Base-by-base conservation (phyloP, 2,113 vertebrate genomes). In the Stictonetta naevosa region DNA sequence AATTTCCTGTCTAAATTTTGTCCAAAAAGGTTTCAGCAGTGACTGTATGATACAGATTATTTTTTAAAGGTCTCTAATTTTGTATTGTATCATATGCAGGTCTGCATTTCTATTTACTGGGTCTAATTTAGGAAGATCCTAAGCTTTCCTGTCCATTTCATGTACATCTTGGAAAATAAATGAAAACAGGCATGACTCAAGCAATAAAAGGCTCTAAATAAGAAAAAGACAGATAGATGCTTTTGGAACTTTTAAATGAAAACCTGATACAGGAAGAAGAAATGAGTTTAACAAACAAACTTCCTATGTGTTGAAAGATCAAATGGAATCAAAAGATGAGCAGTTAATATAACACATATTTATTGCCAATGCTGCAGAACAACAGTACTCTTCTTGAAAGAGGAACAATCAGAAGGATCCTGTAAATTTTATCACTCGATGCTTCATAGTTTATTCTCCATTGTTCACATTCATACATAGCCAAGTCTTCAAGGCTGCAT, bases 191-290 rank as follows among this genome's bases (percentile, higher is more conserved):
- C 63, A 59, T 81, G 56, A 83, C 48, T 91, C 29, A 85, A 83
- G 53, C 60, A 91, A 83, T 74, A 86, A 90, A 80, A 78, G 60
- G 26, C 90, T 94, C 68, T 94, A 86, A 86, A 85, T 71, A 90
- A 95, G 63, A 60, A 91, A 93, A 93, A 88, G 63, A 86, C 13
- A 76, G 53, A 87, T 75, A 94, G 50, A 13, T 3, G 0, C 40
- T 89, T 92, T 94, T 77, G 87, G 44, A 86, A 56, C 33, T 91
- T 79, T 68, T 92, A 95, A 97, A 95, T 96, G 75, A 95, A 96
- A 97, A 93, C 72, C 67, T 92, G 75, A 94, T 74, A 86, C 58
- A 84, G 91, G 94, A 96, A 84, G 82, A 84, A 94, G 44, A 93
- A 92, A 72, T 63, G 11, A 80, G 13, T 56, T 88, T 74, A 81